Base-by-base conservation (phyloP, 37 sponge, comb jelly and placozoan genomes). In the Beroe forskalii region DNA sequence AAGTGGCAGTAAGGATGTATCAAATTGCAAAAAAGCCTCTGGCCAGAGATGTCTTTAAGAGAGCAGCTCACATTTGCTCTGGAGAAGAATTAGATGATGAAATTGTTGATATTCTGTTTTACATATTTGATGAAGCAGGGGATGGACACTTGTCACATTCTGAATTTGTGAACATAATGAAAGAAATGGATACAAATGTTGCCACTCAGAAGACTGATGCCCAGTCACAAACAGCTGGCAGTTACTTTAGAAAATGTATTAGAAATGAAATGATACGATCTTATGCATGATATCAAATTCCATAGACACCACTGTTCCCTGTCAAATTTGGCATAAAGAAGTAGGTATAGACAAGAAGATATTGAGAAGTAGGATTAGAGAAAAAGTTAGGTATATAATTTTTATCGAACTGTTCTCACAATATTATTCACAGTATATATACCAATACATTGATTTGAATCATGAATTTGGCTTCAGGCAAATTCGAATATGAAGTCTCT, bases 1-100 rank as follows among this genome's bases (percentile, higher is more conserved):
- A 72, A 37, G 75, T 72, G 12, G 75, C 75, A 35, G 75, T 72
- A 20, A 36, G 75, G 30, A 72, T 72, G 75, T 72, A 72, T 20
- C 75, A 72, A 37, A 72, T 72, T 36, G 75, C 75, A 72, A 72
- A 72, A 39, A 72, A 72, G 40, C 75, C 75, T 22, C 75, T 72
- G 28, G 37, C 75, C 6, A 72, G 20, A 36, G 75, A 8, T 32
- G 75, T 72, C 19, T 72, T 72, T 30, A 72, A 72, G 20, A 23
- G 75, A 20, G 75, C 75, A 30, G 75, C 75, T 17, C 35, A 36
- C 39, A 72, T 72, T 30, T 35, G 40, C 14, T 32, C 75, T 72
- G 75, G 75, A 33, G 75, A 72, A 37, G 30, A 72, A 20, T 20
- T 72, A 36, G 40, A 72, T 20, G 75, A 72, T 72, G 39, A 27